Conservation (phyloP, 2,113 vertebrate genomes). For the Gnathonemus echidnorhynchus region DNA sequence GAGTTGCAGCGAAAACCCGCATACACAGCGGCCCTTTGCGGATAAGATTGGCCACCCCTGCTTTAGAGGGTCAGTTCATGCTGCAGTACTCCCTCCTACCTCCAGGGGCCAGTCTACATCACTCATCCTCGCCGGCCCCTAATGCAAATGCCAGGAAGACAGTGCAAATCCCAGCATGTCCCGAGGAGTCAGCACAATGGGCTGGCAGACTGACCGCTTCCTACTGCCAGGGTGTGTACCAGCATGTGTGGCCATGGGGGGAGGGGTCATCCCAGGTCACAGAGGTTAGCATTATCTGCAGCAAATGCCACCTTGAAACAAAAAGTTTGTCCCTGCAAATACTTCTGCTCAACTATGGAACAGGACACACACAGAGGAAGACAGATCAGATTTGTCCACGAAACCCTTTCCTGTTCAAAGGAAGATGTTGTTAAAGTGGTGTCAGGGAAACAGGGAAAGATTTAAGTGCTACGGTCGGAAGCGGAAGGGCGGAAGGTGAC, state of each 20-base stretch:
- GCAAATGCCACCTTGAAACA: background rate
- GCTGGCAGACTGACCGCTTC: background rate
- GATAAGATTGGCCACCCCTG: no score
- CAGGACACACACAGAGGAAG: background rate
- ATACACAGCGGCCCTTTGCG: background rate
- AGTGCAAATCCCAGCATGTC: background rate
- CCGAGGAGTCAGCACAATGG: background rate
- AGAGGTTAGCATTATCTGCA: background rate
- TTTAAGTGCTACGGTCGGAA: background rate
- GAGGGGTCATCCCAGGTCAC: background rate
- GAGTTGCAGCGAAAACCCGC: background rate
- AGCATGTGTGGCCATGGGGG: background rate
- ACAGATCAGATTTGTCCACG: background rate
- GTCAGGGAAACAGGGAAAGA: background rate
- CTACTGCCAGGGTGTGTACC: background rate
- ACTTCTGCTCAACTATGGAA: background rate
- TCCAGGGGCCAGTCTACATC: background rate
- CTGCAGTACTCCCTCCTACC: background rate
- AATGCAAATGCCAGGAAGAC: background rate
- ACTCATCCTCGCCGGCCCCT: background rate
- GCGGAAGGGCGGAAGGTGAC: background rate
- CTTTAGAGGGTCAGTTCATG: background rate
- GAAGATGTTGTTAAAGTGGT: background rate
- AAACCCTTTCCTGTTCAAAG: background rate
- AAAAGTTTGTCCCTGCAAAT: background rate